Conservation (phyloP, 2,888 invertebrate genomes). For the Chloroclysta siterata region DNA sequence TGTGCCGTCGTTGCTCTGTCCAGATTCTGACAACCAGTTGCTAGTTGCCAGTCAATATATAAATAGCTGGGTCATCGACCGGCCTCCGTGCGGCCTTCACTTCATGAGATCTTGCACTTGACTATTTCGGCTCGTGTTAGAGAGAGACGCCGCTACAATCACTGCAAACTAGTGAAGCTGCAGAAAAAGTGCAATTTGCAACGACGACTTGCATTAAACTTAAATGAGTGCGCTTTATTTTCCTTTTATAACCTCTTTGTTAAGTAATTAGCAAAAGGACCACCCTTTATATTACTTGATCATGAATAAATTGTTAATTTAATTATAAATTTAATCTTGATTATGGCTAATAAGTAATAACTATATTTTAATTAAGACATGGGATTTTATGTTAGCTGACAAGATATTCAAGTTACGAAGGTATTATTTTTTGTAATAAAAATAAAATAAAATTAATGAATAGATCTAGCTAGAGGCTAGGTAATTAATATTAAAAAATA, state of each 20-base stretch:
- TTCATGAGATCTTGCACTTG: slow-evolving; percentile 48
- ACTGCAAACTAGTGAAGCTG: slow-evolving; percentile 13
- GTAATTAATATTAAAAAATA: no score
- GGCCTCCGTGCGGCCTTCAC: slow-evolving; percentile 81
- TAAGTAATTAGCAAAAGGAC: neutral
- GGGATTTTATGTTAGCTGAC: neutral
- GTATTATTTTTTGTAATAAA: no score
- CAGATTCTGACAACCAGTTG: slow-evolving; percentile 52
- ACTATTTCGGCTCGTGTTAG: slow-evolving; percentile 51
- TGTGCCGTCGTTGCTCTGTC: slow-evolving; percentile 41
- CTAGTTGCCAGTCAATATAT: slow-evolving; percentile 58
- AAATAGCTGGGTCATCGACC: slow-evolving; percentile 81
- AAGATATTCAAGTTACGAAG: neutral
- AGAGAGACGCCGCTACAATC: slow-evolving; percentile 26
- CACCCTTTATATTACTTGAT: slow-evolving; percentile 3
- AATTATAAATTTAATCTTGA: no score
- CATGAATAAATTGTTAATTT: neutral
- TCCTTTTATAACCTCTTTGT: slow-evolving; percentile 1
- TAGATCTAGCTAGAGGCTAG: no score
- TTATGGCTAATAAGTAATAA: no score
- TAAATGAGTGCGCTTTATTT: slow-evolving; percentile 20
- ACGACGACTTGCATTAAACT: slow-evolving; percentile 26
- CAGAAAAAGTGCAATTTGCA: slow-evolving; percentile 28
- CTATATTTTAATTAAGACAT: no score
- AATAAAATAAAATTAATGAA: no score